Evolutionary conservation across 2,888 invertebrate species (phyloP).

Genomic region (Hypomecis atomaria): DNA sequence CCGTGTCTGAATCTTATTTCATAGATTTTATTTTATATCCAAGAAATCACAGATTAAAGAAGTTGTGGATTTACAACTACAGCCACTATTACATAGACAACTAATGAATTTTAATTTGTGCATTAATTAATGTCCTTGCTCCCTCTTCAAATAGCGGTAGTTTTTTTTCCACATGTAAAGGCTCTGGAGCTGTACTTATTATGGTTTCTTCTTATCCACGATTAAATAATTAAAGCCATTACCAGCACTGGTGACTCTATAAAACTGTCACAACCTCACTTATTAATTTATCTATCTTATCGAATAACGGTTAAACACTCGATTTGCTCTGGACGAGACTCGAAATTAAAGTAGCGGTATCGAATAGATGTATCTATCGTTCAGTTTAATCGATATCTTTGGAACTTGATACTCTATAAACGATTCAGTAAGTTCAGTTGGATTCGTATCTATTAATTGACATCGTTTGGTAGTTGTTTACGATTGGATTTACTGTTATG

Average conservation of each 20-base stretch:
- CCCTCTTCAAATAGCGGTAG: no score
- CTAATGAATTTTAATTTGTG: no score
- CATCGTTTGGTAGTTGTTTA: constrained; percentile 22
- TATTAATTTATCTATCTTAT: constrained; percentile 28
- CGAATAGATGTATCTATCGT: constrained; percentile 28
- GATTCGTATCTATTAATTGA: constrained; percentile 30
- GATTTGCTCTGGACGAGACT: constrained; percentile 23
- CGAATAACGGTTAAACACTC: constrained; percentile 32
- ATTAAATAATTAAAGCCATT: not conserved
- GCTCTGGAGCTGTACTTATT: no score
- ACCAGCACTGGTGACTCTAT: not conserved
- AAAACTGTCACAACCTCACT: constrained; percentile 14
- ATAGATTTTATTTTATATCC: no score
- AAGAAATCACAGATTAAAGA: no score
- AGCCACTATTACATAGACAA: no score
- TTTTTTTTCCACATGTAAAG: no score
- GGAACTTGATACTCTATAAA: constrained; percentile 27
- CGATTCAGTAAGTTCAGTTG: constrained; percentile 20
- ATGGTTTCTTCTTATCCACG: no score
- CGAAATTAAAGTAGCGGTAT: constrained; percentile 39
- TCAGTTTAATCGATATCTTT: constrained; percentile 24
- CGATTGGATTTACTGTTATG: constrained; percentile 20
- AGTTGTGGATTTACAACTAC: no score
- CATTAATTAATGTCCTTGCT: no score
- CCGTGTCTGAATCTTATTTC: no score